phyloP scores from a whole-genome alignment of 2,113 vertebrate genomes.

The Poicephalus meyeri region DNA sequence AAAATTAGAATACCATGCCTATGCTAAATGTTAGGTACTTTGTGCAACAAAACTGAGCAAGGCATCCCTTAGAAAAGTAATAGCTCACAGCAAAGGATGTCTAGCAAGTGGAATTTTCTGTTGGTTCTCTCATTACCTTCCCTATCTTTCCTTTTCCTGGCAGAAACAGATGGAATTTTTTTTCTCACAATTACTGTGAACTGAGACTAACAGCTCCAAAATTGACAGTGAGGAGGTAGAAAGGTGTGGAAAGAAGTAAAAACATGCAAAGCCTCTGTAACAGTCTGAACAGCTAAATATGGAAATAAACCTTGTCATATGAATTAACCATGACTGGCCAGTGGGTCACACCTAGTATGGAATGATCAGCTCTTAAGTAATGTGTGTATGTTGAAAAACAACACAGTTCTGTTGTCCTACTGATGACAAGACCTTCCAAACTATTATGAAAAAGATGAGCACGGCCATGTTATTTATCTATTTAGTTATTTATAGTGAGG shows the following conservation, averaged over 20 bases:
- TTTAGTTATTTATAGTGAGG: not conserved
- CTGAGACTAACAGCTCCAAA: slow-evolving; percentile 61
- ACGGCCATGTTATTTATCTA: not conserved
- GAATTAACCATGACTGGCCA: not conserved
- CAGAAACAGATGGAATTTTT: slow-evolving; percentile 59
- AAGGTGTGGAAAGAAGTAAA: slow-evolving; percentile 46
- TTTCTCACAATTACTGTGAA: slow-evolving; percentile 55
- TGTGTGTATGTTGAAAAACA: not conserved
- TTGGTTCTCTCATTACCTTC: slow-evolving; percentile 35
- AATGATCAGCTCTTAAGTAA: not conserved
- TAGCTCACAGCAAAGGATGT: slow-evolving; percentile 16
- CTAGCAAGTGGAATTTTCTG: slow-evolving; percentile 58
- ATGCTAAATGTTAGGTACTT: not conserved
- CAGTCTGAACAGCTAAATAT: slow-evolving; percentile 14
- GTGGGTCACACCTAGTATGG: not conserved
- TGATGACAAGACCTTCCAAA: not conserved
- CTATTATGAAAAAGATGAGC: not conserved
- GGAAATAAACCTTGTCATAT: not conserved
- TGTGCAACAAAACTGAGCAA: not conserved
- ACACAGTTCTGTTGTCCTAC: not conserved
- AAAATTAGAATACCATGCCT: not conserved
- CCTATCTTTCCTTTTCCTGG: not conserved
- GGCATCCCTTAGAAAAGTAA: not conserved
- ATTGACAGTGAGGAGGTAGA: slow-evolving; percentile 54
- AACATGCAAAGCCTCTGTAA: slow-evolving; percentile 9